A percentile compares a stretch with the other conserved stretches of the same genome.
Conservation (phyloP, 2,113 vertebrate genomes). For the Dissostichus mawsoni region DNA sequence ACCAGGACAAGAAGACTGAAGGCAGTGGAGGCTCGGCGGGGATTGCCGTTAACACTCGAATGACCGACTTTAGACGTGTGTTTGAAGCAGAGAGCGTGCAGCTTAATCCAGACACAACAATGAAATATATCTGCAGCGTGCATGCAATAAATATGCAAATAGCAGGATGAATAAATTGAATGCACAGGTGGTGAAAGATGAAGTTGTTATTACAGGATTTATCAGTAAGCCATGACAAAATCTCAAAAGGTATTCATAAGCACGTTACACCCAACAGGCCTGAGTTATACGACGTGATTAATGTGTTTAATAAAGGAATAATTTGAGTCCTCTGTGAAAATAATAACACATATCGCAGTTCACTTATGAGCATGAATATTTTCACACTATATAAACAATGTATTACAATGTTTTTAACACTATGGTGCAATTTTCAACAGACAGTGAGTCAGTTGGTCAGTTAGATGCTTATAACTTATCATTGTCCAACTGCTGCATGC, state of each 20-base stretch:
- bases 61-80: slow-evolving; percentile 42
- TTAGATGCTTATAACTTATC: slow-evolving; percentile 59
- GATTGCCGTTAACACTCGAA: slow-evolving; percentile 49
- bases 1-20: slow-evolving; percentile 70
- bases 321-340: background rate
- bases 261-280: background rate
- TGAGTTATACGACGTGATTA: background rate
- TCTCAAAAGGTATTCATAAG: slow-evolving; percentile 7
- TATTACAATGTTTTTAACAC: slow-evolving; percentile 1
- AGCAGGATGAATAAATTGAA: slow-evolving; percentile 6
- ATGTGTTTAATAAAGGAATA: background rate
- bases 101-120: slow-evolving; percentile 45
- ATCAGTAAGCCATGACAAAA: background rate
- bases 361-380: background rate
- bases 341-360: background rate
- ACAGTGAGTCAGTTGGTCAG: slow-evolving; percentile 41
- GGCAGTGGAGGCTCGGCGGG: slow-evolving; percentile 46
- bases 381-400: background rate
- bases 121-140: slow-evolving; percentile 20
- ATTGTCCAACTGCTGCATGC: slow-evolving; percentile 44
- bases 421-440: slow-evolving; percentile 26
- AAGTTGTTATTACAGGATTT: background rate
- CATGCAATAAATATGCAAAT: slow-evolving; percentile 16
- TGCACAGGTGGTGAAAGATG: background rate
- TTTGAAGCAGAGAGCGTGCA: slow-evolving; percentile 31